Percentiles rank a stretch among this genome's conserved stretches.
Evolutionary conservation across 1,140 invertebrate genomes (phyloP).

Genomic region (Ridgeia piscesae): DNA sequence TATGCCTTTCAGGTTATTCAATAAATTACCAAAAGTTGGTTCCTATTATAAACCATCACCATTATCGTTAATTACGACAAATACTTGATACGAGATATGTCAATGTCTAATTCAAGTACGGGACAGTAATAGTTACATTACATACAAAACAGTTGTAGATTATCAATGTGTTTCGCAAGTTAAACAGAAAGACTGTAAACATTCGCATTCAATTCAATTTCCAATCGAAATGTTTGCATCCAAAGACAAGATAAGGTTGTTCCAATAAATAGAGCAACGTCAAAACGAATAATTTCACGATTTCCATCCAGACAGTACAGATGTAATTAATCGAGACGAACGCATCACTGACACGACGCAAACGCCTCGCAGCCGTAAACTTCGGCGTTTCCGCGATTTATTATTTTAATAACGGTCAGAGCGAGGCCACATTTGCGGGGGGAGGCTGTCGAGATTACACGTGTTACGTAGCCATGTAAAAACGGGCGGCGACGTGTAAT

Average conservation of each 20-base stretch:
- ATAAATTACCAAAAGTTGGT: not conserved
- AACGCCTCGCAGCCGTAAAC: not conserved
- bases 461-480: not conserved
- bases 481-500: not conserved
- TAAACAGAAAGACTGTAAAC: not conserved
- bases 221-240: not conserved
- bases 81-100: not conserved
- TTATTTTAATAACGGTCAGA: slow-evolving; percentile 1
- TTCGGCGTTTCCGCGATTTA: not conserved
- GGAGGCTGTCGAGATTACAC: not conserved
- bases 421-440: not conserved
- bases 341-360: not conserved
- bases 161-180: not conserved
- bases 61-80: not conserved
- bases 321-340: not conserved
- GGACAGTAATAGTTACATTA: not conserved
- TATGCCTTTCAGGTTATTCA: not conserved
- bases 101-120: not conserved
- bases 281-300: not conserved
- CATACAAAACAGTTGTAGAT: not conserved
- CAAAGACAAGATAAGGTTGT: not conserved
- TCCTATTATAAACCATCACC: not conserved
- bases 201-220: too few relatives aligned
- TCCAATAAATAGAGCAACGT: not conserved
- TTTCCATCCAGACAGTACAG: not conserved